A percentile compares a stretch with the other conserved stretches of the same genome.
These are phyloP conservation scores for Distichodus sexfasciatus DNA, from an alignment of 2,797 vertebrate genomes.

Conservation along the genomic window DNA sequence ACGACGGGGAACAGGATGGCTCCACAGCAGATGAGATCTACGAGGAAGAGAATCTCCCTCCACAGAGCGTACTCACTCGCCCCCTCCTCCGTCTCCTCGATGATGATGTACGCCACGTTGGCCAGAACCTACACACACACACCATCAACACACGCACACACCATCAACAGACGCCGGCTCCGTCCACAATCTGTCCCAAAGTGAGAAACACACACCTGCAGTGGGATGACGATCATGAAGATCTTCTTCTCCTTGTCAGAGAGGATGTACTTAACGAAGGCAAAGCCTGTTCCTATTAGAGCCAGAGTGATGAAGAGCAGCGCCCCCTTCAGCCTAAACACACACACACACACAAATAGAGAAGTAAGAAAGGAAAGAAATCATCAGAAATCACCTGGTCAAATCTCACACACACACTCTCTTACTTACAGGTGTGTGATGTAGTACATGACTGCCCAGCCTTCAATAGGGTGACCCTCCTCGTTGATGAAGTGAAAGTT, in stretches of 20 bases:
- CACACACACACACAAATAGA: conserved; percentile 16
- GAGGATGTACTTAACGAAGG: conserved; percentile 84
- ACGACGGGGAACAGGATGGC: conserved; percentile 84
- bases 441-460: conserved; percentile 84
- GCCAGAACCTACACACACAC: conserved; percentile 67
- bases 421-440: conserved; percentile 83
- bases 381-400: no score
- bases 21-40: conserved; percentile 84
- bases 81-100: conserved; percentile 82
- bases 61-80: conserved; percentile 80
- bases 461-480: conserved; percentile 78
- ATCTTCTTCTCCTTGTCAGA: conserved; percentile 89
- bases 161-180: neutral
- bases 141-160: neutral
- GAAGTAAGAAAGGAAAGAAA: no score
- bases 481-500: conserved; percentile 87
- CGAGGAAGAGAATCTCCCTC: conserved; percentile 84
- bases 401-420: neutral
- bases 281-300: conserved; percentile 83
- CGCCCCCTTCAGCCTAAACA: conserved; percentile 79
- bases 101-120: conserved; percentile 81
- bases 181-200: neutral
- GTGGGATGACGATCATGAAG: conserved; percentile 84
- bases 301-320: conserved; percentile 87
- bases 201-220: conserved; percentile 72